These are phyloP conservation scores for Macquaria australasica DNA, from an alignment of 2,113 vertebrate genomes.

Conservation along the genomic window DNA sequence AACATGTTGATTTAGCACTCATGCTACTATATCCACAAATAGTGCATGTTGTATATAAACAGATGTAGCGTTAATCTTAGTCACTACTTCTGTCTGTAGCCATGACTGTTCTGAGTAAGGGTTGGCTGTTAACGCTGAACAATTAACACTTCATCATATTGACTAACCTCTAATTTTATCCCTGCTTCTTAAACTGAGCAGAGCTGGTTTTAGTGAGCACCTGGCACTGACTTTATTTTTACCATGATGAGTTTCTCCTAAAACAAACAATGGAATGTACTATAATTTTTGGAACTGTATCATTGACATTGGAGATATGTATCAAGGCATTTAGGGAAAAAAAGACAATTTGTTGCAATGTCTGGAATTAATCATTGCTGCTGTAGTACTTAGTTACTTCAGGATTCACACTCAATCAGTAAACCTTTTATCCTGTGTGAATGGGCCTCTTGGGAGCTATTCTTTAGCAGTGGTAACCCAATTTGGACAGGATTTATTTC, in stretches of 20 bases:
- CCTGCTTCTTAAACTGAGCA: slow-evolving; percentile 13
- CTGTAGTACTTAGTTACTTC: neutral
- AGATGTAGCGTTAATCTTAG: slow-evolving; percentile 30
- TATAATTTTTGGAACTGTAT: neutral
- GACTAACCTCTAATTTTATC: slow-evolving; percentile 51
- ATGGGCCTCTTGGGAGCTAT: neutral
- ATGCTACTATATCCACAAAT: neutral
- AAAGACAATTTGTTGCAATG: neutral
- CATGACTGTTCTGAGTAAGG: slow-evolving; percentile 2
- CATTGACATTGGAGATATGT: neutral
- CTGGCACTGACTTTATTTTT: slow-evolving; percentile 36
- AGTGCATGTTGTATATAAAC: slow-evolving; percentile 28
- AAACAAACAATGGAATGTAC: slow-evolving; percentile 7
- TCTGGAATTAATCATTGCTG: neutral
- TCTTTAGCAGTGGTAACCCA: neutral
- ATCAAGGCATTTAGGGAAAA: neutral
- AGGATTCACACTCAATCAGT: neutral
- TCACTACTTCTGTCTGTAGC: neutral
- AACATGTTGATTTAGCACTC: neutral
- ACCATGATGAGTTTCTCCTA: neutral
- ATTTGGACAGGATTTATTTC: slow-evolving; percentile 6
- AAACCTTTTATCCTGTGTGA: neutral
- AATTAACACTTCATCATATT: slow-evolving; percentile 59
- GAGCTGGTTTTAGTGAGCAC: slow-evolving; percentile 37
- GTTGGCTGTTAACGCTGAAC: slow-evolving; percentile 24